Base-by-base conservation (phyloP, 2,797 vertebrate species). In the Pyrocephalus nanus region DNA sequence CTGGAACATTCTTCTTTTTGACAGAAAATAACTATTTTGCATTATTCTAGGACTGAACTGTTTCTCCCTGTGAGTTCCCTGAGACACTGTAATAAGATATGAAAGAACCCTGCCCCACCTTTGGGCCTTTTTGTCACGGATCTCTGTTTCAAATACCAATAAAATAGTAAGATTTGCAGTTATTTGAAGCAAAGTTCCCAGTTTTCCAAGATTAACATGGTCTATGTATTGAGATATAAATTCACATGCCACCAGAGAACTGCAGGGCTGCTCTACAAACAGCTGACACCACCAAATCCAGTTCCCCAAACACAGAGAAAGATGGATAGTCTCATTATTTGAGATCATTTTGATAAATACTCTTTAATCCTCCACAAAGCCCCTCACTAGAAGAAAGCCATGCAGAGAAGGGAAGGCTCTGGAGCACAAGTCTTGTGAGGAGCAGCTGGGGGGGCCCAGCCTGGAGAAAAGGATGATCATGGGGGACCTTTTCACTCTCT, bases 401-500 rank as follows among this genome's bases (percentile, higher is more conserved):
- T 1, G 10, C 42, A 71, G 50, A 86, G 38, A 53, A 48, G 30
- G 36, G 48, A 55, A 55, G 30, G 34, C 25, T 40, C 26, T 55
- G 15, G 21, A 79, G 64, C 15, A 51, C 29, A 55, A 26, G 8
- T 3, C 8, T 40, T 27, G 32, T 1, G 15, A 18, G 64, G n/a
- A 88, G 22, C 4, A 16, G 29, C 51, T 70, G 42, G 65, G 36
- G 21, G 15, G 1, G 27, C 21, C 74, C 1, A 54, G 38, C 2
- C 21, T 40, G 42, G 12, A 79, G 20, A 38, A 43, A 6, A 45
- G 25, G 10, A 61, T 38, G n/a, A 42, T 42, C 34, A 32, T 38
- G 29, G 65, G 32, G 38, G 21, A 12, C 11, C 6, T 60, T 1
- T 6, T 6, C 17, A 4, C 4, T 38, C 47, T 22, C 1, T 3